Base-by-base conservation (phyloP, 2,888 invertebrate genomes). In the Acrobasis suavella region DNA sequence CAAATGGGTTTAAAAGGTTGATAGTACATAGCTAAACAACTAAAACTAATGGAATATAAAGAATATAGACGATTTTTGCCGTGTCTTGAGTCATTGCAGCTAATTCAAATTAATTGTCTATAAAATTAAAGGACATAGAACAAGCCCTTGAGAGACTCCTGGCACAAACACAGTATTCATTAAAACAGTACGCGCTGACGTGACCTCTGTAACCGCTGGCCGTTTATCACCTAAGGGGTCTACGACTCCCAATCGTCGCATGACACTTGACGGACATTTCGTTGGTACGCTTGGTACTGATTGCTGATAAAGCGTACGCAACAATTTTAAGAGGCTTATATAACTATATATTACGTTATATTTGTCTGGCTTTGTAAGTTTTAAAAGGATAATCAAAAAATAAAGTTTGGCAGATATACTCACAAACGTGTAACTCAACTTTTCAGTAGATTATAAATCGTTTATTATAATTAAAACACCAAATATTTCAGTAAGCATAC, bases 231-330 rank as follows among this genome's bases (percentile, higher is more conserved):
- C 60, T 62, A 58, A 32, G 56, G 52, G 71, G 66, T 68, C 69
- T 65, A 58, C 64, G 71, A 69, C 71, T 65, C 65, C 51, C 38
- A 61, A 67, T 65, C 66, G 60, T 59, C 54, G 63, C 66, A 68
- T 68, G 67, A 66, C 69, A 69, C 52, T 67, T 67, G 67, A 62
- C 68, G 68, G 68, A 62, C 66, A 60, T 50, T 61, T 64, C 58
- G 51, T 49, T 60, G 51, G 60, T 38, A 39, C 46, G 12, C 39
- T 46, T 58, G 8, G 55, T 56, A 8, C 16, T 12, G 39, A 56
- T 38, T 56, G 39, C 50, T 37, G 38, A 50, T 60, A 37, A 59
- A 42, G 8, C 17, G 51, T 22, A 51, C 51, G 17, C 12, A 51
- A 17, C 46, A 42, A 58, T 42, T 58, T 17, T 51, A 51, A 51